A percentile compares a stretch with the other conserved stretches of the same genome.
These are phyloP conservation scores for Sesamia inferens DNA, from an alignment of 2,888 invertebrate species.

Conservation along the genomic window DNA sequence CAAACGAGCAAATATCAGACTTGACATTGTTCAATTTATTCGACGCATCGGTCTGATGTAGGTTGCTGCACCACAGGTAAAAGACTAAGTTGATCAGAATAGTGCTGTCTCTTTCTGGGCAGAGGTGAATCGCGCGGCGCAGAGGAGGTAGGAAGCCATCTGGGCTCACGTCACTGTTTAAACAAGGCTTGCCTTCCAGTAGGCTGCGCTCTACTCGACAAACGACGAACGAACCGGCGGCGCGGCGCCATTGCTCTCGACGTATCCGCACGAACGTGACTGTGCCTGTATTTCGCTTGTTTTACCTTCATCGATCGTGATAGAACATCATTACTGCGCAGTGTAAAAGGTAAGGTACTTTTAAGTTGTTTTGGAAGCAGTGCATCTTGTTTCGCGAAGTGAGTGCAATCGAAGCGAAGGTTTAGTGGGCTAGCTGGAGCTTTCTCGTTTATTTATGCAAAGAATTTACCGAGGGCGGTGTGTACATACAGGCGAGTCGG, in stretches of 20 bases:
- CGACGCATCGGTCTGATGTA: constrained; percentile 84
- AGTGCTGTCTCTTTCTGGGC: constrained; percentile 71
- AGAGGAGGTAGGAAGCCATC: constrained; percentile 74
- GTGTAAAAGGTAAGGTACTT: constrained; percentile 87
- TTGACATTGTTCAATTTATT: constrained; percentile 83
- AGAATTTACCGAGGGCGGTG: constrained; percentile 88
- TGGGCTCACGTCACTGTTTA: constrained; percentile 84
- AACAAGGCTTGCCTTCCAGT: constrained; percentile 89
- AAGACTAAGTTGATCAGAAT: constrained; percentile 64
- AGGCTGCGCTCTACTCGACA: constrained; percentile 85
- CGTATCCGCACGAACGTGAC: constrained; percentile 88
- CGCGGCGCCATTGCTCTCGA: constrained; percentile 87
- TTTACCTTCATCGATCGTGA: constrained; percentile 86
- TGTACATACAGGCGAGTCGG: constrained; percentile 82
- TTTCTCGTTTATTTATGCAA: constrained; percentile 89
- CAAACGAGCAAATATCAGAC: constrained; percentile 79
- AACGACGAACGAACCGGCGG: constrained; percentile 81
- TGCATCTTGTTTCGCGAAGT: constrained; percentile 79
- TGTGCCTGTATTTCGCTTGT: constrained; percentile 86
- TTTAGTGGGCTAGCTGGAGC: constrained; percentile 77
- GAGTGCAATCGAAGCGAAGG: constrained; percentile 72
- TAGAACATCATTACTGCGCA: constrained; percentile 88
- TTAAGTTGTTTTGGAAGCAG: constrained; percentile 84
- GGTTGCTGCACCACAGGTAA: constrained; percentile 88
- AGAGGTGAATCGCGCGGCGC: constrained; percentile 17